These are phyloP conservation scores for Silurus meridionalis DNA, from an alignment of 2,113 vertebrate species.

Conservation along the genomic window DNA sequence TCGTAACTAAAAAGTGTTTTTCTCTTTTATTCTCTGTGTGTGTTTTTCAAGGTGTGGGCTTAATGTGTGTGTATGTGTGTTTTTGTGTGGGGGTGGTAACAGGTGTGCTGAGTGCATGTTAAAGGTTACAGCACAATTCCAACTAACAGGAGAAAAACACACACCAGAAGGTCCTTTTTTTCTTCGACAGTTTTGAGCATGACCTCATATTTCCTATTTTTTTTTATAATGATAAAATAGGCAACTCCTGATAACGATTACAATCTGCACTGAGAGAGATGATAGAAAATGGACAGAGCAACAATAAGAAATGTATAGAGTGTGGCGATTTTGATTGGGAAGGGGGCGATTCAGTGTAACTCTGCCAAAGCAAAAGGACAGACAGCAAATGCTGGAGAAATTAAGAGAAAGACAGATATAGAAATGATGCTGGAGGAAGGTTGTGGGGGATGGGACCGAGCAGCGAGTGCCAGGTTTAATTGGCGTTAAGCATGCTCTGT, in stretches of 20 bases:
- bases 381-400: background rate
- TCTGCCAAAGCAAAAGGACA: background rate
- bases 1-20: background rate
- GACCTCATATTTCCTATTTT: background rate
- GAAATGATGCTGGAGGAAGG: background rate
- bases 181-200: background rate
- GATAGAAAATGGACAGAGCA: background rate
- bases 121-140: slow-evolving; percentile 2
- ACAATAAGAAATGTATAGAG: background rate
- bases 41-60: background rate
- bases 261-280: background rate
- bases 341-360: background rate
- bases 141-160: background rate
- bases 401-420: background rate
- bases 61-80: background rate
- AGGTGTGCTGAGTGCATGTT: background rate
- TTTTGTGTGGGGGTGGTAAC: background rate
- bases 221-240: background rate
- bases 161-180: background rate
- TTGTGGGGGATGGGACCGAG: background rate
- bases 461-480: slow-evolving; percentile 9
- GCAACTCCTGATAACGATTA: background rate
- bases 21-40: background rate
- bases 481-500: background rate
- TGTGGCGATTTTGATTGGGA: background rate